A percentile compares a stretch with the other conserved stretches of the same genome.
These are phyloP conservation scores for Hemibagrus guttatus DNA, from an alignment of 2,797 vertebrate species.

Conservation along the genomic window DNA sequence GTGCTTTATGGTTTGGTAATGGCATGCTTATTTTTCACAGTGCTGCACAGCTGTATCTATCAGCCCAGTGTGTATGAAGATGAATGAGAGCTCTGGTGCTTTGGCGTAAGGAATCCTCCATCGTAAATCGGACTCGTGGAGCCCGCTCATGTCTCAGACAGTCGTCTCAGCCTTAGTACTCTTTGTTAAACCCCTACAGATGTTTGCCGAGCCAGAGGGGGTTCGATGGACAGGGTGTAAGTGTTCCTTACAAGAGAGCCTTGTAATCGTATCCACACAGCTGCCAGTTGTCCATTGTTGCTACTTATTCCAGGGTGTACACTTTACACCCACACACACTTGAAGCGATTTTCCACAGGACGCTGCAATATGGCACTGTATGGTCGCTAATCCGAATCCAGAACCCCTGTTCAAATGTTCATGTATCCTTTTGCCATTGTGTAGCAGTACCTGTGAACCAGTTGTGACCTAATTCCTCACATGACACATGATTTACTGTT, in stretches of 20 bases:
- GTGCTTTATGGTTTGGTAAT: conserved; percentile 55
- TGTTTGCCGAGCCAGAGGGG: conserved; percentile 47
- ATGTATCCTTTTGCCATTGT: background rate
- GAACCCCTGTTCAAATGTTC: background rate
- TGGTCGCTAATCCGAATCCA: background rate
- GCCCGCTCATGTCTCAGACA: conserved; percentile 48
- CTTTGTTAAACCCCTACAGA: conserved; percentile 53
- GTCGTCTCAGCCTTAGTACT: conserved; percentile 49
- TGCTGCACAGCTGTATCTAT: conserved; percentile 52
- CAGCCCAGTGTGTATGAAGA: conserved; percentile 50
- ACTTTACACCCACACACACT: conserved; percentile 31
- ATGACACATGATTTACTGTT: background rate
- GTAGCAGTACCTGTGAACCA: background rate
- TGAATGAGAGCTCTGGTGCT: conserved; percentile 48
- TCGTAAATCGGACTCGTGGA: conserved; percentile 51
- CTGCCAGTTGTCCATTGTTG: conserved; percentile 55
- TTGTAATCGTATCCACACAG: conserved; percentile 57
- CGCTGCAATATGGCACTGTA: background rate
- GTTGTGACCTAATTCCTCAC: background rate
- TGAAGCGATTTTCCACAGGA: background rate
- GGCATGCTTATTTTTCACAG: conserved; percentile 53
- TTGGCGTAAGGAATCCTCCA: conserved; percentile 46
- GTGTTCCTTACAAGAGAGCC: conserved; percentile 49
- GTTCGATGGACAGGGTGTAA: conserved; percentile 30
- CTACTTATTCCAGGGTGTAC: conserved; percentile 36